Conservation (phyloP, 2,113 vertebrate genomes). For the Oreochromis niloticus region DNA sequence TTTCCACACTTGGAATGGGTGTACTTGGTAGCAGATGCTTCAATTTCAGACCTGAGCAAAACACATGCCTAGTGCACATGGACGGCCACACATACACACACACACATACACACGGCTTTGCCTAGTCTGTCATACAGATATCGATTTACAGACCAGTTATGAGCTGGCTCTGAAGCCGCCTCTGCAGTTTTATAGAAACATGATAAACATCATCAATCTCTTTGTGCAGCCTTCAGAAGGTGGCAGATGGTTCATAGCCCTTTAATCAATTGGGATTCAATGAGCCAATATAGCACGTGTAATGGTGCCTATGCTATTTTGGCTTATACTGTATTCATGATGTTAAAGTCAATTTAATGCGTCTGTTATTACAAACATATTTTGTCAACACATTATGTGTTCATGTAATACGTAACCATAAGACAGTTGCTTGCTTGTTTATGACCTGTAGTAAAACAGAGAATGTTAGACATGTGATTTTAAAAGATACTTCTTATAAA, state of each 20-base stretch:
- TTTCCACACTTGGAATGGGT: conserved; percentile 57
- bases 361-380: background rate
- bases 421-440: background rate
- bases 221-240: conserved; percentile 48
- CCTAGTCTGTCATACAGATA: conserved; percentile 51
- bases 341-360: conserved; percentile 3
- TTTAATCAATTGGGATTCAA: conserved; percentile 55
- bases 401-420: background rate
- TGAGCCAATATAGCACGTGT: conserved; percentile 27
- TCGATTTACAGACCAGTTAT: conserved; percentile 58
- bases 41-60: conserved; percentile 33
- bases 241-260: conserved; percentile 60
- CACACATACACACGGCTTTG: conserved; percentile 21
- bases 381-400: background rate
- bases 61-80: background rate
- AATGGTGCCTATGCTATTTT: conserved; percentile 24
- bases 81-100: background rate
- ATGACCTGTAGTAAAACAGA: background rate
- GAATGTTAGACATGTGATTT: background rate
- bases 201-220: conserved; percentile 68
- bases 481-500: background rate
- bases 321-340: background rate
- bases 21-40: conserved; percentile 52
- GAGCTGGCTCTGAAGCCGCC: conserved; percentile 51
- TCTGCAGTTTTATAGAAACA: conserved; percentile 59